Evolutionary conservation across 2,888 invertebrate species (phyloP), one percentile per base, ranked within the genome.

Genomic region (Beris morrisii): DNA sequence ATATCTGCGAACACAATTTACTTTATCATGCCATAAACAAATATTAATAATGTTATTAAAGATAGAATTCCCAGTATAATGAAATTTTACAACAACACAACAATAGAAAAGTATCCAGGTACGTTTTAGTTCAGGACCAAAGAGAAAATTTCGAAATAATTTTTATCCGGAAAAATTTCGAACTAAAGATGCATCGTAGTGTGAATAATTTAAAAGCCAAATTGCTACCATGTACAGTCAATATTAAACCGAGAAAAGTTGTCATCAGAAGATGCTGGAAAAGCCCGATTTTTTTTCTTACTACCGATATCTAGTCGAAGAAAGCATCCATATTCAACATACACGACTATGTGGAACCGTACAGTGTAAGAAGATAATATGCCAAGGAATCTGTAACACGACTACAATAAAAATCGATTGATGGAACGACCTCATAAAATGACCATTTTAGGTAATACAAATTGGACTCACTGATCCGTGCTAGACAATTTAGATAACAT

Each of bases 361-460:
- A 11, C 22, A 15, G 15, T 22, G 28, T 11, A 38, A 38, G 15
- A 52, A 15, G 13, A 52, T 7, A 52, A 52, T 7, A 52, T 52
- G 52, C 7, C 11, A 28, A 22, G 30, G 22, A 52, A 38, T 55
- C 55, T 38, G 7, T 38, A 12, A 32, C 45, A 56, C 65, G 59
- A 52, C 48, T 52, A 66, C 65, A 66, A 68, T 64, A 61, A 67
- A 69, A 69, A 67, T 67, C 67, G 69, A 69, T 65, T 69, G 65
- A 67, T 55, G 66, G 57, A 67, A 69, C 59, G 65, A 67, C 55
- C 67, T 57, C 65, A 69, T 67, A 69, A 69, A 69, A 67, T 66
- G 69, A 66, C 66, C 67, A 69, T 69, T 67, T 66, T 59, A 64
- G 65, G 64, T 66, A 67, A 67, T 69, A 69, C 69, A 69, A 69